phyloP scores from a whole-genome alignment of 2,113 vertebrate genomes.

The Rattus norvegicus region GRCr8 NC_086027.1:114872501-114873000 shows the following conservation, averaged over 20 bases:
- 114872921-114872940: not conserved
- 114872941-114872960: not conserved
- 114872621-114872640: not conserved
- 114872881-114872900: not conserved
- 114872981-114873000: not conserved
- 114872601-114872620: not conserved
- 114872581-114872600: not conserved
- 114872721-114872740: not conserved
- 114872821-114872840: not conserved
- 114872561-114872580: not conserved
- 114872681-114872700: not conserved
- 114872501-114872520: not conserved
- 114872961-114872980: not conserved
- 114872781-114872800: not conserved
- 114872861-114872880: not conserved
- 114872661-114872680: not conserved
- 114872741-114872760: not conserved
- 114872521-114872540: not conserved
- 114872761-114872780: too few relatives aligned
- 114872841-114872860: not conserved
- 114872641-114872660: not conserved
- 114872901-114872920: not conserved
- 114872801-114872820: not conserved
- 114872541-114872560: not conserved
- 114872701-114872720: not conserved